phyloP scores from a whole-genome alignment of 2,797 vertebrate genomes.

The Premnoplex brunnescens region DNA sequence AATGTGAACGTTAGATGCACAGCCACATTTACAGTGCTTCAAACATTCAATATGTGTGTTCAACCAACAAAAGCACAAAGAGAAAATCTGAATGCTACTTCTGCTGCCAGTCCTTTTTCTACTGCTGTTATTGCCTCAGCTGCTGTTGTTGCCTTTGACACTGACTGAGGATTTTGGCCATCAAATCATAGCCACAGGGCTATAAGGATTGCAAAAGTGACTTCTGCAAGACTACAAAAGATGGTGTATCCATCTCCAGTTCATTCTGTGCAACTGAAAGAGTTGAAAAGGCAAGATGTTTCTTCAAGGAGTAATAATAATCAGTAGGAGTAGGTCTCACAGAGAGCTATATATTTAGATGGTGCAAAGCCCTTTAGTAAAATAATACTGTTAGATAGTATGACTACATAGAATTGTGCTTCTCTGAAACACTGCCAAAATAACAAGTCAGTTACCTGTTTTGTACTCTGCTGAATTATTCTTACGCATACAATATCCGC shows the following conservation, averaged over 20 bases:
- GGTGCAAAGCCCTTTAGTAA: neutral
- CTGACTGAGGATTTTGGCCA: neutral
- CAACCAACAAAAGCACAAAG: neutral
- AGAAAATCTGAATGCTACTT: neutral
- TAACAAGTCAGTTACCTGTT: neutral
- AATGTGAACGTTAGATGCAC: neutral
- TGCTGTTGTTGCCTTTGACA: neutral
- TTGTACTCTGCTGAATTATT: neutral
- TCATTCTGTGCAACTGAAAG: neutral
- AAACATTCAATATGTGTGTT: neutral
- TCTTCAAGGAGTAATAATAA: neutral
- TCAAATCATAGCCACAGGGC: neutral
- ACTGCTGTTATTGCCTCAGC: neutral
- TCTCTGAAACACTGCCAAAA: neutral
- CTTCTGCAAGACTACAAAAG: neutral
- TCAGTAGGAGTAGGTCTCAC: neutral
- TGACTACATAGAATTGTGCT: neutral
- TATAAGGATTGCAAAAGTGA: neutral
- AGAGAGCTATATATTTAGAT: neutral
- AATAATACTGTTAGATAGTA: neutral
- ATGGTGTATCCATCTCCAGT: neutral
- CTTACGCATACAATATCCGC: neutral
- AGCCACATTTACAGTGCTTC: neutral
- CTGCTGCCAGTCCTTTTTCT: neutral
- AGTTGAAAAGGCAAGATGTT: neutral